Evolutionary conservation across 2,113 vertebrate species (phyloP).

Genomic region (Chroicocephalus ridibundus): DNA sequence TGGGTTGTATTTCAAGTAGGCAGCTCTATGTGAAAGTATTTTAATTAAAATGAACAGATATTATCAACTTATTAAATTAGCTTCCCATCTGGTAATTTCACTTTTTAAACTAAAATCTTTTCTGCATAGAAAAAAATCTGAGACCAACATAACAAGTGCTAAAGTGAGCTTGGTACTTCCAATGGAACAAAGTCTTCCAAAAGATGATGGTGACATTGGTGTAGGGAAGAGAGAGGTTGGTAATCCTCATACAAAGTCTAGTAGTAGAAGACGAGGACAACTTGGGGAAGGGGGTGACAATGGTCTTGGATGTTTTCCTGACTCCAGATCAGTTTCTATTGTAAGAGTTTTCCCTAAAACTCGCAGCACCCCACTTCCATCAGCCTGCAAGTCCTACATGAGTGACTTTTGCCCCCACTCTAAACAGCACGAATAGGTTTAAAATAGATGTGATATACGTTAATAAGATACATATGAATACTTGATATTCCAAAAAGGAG

Average conservation of each 20-base stretch:
- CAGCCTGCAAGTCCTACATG: rapidly evolving
- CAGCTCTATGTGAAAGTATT: constrained; percentile 17
- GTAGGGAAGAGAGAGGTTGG: background rate
- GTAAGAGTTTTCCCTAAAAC: background rate
- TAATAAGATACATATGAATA: background rate
- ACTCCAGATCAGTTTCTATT: background rate
- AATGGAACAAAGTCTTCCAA: background rate
- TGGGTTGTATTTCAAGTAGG: constrained; percentile 49
- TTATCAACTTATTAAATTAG: constrained; percentile 61
- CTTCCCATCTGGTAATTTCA: constrained; percentile 59
- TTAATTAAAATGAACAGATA: constrained; percentile 72
- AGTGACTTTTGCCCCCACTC: background rate
- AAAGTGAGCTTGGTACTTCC: background rate
- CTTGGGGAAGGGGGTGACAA: background rate
- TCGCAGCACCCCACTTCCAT: background rate
- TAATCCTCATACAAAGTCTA: background rate
- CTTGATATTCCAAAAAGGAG: background rate
- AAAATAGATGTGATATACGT: background rate
- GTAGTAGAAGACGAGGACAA: background rate
- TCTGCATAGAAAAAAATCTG: background rate
- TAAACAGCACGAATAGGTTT: background rate
- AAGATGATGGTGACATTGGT: background rate
- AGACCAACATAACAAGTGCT: background rate
- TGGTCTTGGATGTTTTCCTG: background rate
- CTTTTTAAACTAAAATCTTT: constrained; percentile 25